Evolutionary conservation across 23 tunicate genomes (phyloP).

Genomic region (Ascidia mentula): DNA sequence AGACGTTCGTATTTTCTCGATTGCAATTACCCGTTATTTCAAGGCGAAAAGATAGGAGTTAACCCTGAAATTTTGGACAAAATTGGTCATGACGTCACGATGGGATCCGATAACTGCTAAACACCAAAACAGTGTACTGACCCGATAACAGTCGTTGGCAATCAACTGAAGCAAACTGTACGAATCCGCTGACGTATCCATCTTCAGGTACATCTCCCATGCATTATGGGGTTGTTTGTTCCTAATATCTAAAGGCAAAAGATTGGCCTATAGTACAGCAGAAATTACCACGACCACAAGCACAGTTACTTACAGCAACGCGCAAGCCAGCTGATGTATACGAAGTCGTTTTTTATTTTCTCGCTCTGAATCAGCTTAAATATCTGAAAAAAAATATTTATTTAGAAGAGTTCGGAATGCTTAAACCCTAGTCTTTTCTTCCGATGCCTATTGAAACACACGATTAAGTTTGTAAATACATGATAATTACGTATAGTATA

Average conservation of each 20-base stretch:
- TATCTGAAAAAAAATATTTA: conserved; percentile 46
- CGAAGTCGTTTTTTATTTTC: conserved; percentile 68
- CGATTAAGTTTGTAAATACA: no score
- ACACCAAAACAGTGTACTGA: not conserved
- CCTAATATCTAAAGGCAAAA: conserved; percentile 51
- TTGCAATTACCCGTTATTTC: no score
- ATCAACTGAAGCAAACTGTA: conserved; percentile 68
- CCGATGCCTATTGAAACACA: no score
- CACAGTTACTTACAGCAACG: conserved; percentile 71
- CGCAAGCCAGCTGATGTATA: conserved; percentile 84
- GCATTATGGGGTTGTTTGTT: conserved; percentile 83
- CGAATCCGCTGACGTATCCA: conserved; percentile 85
- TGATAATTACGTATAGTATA: no score
- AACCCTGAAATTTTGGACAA: no score
- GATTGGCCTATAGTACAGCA: not conserved
- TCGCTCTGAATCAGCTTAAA: conserved; percentile 73
- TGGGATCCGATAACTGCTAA: not conserved
- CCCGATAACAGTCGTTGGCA: conserved; percentile 90
- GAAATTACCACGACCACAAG: not conserved
- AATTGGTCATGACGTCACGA: no score
- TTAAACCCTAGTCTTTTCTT: no score
- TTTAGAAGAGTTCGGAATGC: no score
- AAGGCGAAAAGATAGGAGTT: no score
- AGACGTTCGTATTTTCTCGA: no score
- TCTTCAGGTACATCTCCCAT: conserved; percentile 86